Evolutionary conservation across 2,797 vertebrate genomes (phyloP).

Genomic region (Tadarida brasiliensis): DNA sequence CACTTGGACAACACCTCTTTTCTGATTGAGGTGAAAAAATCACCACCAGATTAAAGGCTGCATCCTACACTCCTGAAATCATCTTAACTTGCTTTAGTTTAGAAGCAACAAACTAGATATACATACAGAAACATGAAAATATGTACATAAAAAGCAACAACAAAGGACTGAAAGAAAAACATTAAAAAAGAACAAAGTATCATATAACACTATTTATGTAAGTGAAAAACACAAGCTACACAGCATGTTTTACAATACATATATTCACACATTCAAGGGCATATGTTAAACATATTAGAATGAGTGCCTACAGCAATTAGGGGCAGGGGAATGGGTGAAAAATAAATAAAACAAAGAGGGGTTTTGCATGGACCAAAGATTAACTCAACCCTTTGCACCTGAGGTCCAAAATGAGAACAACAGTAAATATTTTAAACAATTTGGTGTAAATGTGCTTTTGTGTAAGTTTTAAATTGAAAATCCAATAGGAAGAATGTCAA

Average conservation of each 20-base stretch:
- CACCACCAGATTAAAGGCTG: neutral
- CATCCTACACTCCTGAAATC: neutral
- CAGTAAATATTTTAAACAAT: neutral
- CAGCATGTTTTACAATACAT: neutral
- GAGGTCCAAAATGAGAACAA: neutral
- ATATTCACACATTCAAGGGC: neutral
- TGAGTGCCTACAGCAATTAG: neutral
- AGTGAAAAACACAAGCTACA: constrained; percentile 1
- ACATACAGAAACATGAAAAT: neutral
- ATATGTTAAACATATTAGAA: neutral
- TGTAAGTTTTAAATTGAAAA: neutral
- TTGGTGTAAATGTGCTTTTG: neutral
- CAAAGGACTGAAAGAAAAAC: neutral
- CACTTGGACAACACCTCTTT: neutral
- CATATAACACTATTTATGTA: neutral
- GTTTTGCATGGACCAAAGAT: neutral
- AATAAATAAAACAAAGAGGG: neutral
- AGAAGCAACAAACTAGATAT: neutral
- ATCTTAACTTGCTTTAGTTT: neutral
- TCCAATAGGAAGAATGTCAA: neutral
- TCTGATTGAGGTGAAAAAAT: neutral
- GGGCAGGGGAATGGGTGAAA: neutral
- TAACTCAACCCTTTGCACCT: neutral
- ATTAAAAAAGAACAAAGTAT: neutral
- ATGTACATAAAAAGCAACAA: neutral